phyloP scores from a whole-genome alignment of 2,113 vertebrate genomes.

The Macrotus californicus region DNA sequence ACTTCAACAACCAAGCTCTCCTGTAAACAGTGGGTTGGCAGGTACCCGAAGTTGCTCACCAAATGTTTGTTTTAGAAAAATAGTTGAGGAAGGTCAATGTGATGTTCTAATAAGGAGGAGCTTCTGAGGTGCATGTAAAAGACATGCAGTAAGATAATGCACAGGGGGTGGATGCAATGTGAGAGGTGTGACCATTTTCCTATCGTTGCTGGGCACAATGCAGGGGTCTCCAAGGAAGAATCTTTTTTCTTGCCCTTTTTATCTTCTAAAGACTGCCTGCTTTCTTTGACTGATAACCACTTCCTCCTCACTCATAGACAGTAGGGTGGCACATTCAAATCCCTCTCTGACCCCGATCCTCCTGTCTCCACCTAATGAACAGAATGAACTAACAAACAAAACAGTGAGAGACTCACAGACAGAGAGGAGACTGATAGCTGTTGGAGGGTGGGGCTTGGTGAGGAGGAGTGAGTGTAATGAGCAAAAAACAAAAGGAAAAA shows the following conservation, averaged over 20 bases:
- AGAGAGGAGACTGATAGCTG: no score
- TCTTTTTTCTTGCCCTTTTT: not conserved
- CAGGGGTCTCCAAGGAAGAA: fast-evolving
- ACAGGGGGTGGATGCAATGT: fast-evolving
- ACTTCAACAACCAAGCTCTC: not conserved
- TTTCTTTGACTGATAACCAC: not conserved
- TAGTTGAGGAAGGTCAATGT: not conserved
- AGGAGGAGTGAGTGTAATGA: no score
- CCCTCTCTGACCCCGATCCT: not conserved
- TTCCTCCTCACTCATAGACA: not conserved
- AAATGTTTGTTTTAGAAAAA: not conserved
- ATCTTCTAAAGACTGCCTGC: no score
- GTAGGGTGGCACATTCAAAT: fast-evolving
- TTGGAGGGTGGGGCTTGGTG: no score
- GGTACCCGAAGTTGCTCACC: not conserved
- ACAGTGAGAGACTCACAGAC: no score
- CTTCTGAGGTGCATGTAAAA: not conserved
- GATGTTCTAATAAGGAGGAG: not conserved
- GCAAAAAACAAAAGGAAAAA: no score
- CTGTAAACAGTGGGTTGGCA: not conserved
- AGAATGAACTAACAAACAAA: no score
- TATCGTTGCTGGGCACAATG: not conserved
- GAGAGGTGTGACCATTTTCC: not conserved
- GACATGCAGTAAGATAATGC: not conserved
- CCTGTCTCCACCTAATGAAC: not conserved